These are phyloP conservation scores for Spodoptera exigua DNA, from an alignment of 2,888 invertebrate species.

Conservation along the genomic window DNA sequence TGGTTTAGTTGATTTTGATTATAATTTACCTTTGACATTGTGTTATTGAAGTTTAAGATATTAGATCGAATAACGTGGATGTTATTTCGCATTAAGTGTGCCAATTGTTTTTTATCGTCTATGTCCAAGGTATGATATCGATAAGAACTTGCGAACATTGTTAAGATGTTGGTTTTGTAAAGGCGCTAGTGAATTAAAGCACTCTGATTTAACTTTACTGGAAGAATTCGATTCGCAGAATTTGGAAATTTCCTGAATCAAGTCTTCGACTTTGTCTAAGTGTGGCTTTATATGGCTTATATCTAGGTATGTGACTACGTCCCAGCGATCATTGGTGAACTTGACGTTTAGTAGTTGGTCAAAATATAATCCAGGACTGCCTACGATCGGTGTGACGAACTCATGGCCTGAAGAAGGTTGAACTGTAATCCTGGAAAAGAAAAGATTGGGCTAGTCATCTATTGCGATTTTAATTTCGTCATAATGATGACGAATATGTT, in stretches of 20 bases:
- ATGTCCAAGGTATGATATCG: slow-evolving; percentile 2
- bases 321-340: slow-evolving; percentile 4
- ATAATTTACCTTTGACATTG: neutral
- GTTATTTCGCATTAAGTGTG: slow-evolving; percentile 4
- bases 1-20: slow-evolving; percentile 2
- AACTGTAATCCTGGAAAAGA: neutral
- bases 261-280: slow-evolving; percentile 1
- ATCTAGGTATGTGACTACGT: slow-evolving; percentile 7
- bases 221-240: neutral
- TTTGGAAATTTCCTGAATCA: neutral
- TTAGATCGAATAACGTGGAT: slow-evolving; percentile 6
- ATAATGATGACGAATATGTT: slow-evolving; percentile 11
- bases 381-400: slow-evolving; percentile 1
- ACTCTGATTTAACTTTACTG: neutral
- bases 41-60: slow-evolving; percentile 6
- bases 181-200: neutral
- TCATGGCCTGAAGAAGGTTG: neutral
- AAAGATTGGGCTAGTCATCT: neutral
- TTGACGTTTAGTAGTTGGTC: neutral
- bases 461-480: too few species aligned
- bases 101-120: slow-evolving; percentile 8
- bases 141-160: slow-evolving; percentile 6
- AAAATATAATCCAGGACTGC: slow-evolving; percentile 5
- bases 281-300: slow-evolving; percentile 1
- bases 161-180: slow-evolving; percentile 17